These are phyloP conservation scores for Zosterops hypoxanthus DNA, from an alignment of 2,113 vertebrate genomes.

Conservation along the genomic window DNA sequence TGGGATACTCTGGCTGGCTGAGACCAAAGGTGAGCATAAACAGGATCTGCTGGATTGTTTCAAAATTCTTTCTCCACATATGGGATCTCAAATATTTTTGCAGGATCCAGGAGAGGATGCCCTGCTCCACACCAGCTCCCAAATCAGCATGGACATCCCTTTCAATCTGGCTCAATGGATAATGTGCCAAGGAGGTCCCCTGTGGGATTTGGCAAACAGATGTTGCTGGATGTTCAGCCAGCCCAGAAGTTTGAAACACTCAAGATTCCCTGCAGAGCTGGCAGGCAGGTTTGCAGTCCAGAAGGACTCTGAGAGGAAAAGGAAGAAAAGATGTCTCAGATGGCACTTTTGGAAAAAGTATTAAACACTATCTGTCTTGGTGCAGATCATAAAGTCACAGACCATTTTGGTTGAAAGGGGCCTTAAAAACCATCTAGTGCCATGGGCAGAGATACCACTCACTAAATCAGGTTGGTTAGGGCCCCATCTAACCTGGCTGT, in stretches of 20 bases:
- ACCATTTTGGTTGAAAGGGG: not conserved
- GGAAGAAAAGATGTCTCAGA: not conserved
- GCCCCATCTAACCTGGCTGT: not conserved
- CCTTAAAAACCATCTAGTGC: not conserved
- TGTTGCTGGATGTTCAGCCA: rapidly evolving
- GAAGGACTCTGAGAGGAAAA: not conserved
- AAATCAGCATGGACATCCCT: not conserved
- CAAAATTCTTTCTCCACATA: not conserved
- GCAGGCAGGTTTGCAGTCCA: not conserved
- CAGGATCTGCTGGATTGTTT: not conserved
- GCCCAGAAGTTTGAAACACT: not conserved
- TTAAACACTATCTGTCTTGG: not conserved
- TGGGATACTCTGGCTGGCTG: not conserved
- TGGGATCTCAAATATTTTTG: not conserved
- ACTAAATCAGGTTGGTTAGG: not conserved
- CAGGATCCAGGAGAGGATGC: not conserved
- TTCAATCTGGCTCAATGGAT: not conserved
- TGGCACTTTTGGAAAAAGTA: not conserved
- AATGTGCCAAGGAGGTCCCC: not conserved
- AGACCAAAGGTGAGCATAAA: not conserved
- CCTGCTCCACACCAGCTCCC: not conserved
- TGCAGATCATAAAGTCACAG: not conserved
- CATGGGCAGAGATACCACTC: not conserved
- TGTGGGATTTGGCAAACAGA: not conserved
- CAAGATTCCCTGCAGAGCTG: not conserved